Percentiles rank a stretch among this genome's conserved stretches.
Conservation (phyloP, 2,888 invertebrate genomes). For the Ochropleura plecta region DNA sequence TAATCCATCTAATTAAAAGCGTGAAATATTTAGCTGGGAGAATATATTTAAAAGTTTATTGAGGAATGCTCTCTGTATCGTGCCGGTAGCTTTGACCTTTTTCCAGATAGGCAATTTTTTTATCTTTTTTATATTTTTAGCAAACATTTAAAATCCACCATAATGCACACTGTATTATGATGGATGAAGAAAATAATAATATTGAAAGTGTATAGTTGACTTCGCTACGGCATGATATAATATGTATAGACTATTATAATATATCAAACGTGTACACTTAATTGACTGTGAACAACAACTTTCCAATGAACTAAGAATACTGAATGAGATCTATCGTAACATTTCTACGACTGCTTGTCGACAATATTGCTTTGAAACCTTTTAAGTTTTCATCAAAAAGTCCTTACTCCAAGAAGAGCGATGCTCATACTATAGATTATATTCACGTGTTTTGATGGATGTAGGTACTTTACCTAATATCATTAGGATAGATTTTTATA, state of each 20-base stretch:
- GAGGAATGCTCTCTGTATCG: no score
- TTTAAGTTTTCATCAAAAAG: constrained; percentile 87
- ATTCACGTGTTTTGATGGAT: constrained; percentile 67
- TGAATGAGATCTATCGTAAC: constrained; percentile 71
- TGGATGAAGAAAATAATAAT: not conserved
- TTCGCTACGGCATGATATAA: not conserved
- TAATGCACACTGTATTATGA: no score
- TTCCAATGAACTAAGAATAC: constrained; percentile 60
- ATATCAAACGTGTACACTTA: constrained; percentile 16
- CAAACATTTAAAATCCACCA: no score
- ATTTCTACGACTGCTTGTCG: constrained; percentile 83
- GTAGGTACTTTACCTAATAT: not conserved
- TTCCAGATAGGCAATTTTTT: no score
- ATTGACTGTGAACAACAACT: constrained; percentile 52
- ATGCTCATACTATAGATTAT: constrained; percentile 74
- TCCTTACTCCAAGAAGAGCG: constrained; percentile 72
- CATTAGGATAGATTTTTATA: not conserved
- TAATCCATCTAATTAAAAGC: no score
- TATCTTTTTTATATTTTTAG: no score
- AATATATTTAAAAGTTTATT: no score
- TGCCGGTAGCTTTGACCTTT: no score
- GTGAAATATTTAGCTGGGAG: no score
- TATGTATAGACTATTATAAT: not conserved
- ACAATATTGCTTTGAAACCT: constrained; percentile 86
- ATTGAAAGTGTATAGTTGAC: not conserved